A percentile compares a stretch with the other conserved stretches of the same genome.
Conservation (phyloP, 2,888 invertebrate species). For the Cataglyphis livida region DNA sequence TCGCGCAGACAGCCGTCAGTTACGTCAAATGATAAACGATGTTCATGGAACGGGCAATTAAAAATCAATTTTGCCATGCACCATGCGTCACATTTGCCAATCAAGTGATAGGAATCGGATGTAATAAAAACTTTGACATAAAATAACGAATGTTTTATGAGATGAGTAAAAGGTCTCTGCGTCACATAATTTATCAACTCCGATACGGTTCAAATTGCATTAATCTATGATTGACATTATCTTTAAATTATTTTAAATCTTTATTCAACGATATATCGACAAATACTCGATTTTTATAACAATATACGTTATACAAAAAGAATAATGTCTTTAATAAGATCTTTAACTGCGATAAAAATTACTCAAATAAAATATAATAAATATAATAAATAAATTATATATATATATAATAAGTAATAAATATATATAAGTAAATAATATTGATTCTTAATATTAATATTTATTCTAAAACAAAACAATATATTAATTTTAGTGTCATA, state of each 20-base stretch:
- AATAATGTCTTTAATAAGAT: neutral
- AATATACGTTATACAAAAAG: neutral
- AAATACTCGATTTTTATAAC: conserved; percentile 7
- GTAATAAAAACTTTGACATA: conserved; percentile 31
- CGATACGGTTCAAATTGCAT: neutral
- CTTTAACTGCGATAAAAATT: neutral
- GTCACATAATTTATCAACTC: conserved; percentile 31
- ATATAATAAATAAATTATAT: neutral
- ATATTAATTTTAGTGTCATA: neutral
- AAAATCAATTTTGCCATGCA: conserved; percentile 31
- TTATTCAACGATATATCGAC: neutral
- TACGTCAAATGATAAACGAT: conserved; percentile 46
- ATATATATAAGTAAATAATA: neutral
- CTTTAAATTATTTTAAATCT: neutral
- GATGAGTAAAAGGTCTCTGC: neutral
- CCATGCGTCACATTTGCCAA: neutral
- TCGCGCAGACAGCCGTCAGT: conserved; percentile 15
- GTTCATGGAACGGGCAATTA: conserved; percentile 19
- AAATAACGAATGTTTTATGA: conserved; percentile 13
- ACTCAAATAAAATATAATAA: neutral
- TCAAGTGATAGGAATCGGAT: conserved; percentile 15
- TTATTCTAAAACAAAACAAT: neutral
- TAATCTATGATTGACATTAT: conserved; percentile 18
- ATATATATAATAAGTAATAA: neutral
- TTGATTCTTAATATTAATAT: neutral